phyloP scores from a whole-genome alignment of 2,113 vertebrate species.

The human region DNA sequence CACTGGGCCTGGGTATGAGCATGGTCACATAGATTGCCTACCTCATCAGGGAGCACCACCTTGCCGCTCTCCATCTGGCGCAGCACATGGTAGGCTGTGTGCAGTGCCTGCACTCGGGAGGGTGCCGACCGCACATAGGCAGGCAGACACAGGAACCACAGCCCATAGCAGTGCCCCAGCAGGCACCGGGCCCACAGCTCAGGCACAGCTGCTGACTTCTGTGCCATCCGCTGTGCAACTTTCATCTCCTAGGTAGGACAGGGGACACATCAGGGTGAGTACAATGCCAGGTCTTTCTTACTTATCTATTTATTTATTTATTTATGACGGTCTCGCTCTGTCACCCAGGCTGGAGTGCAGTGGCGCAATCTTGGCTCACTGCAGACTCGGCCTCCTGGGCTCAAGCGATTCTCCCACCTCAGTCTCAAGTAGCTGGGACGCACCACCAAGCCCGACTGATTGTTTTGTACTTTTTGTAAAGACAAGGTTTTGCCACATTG shows the following conservation, averaged over 20 bases:
- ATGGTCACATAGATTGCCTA: slow-evolving; percentile 50
- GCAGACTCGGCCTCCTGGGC: no score
- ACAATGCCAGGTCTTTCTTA: not conserved
- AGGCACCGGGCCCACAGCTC: slow-evolving; percentile 97
- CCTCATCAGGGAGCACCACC: slow-evolving; percentile 95
- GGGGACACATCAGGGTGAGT: not conserved
- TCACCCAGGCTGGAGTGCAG: no score
- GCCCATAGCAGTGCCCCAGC: slow-evolving; percentile 95
- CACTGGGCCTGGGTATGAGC: rapidly evolving
- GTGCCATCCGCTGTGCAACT: slow-evolving; percentile 92
- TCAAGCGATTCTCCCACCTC: no score
- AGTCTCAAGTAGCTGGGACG: no score
- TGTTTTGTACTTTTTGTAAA: no score
- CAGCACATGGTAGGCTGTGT: slow-evolving; percentile 93
- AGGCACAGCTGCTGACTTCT: slow-evolving; percentile 89
- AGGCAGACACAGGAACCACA: slow-evolving; percentile 97
- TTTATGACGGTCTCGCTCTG: no score
- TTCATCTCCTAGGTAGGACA: slow-evolving; percentile 91
- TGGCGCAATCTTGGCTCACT: no score
- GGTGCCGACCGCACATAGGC: slow-evolving; percentile 89
- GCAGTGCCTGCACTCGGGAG: slow-evolving; percentile 90
- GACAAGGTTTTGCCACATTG: no score
- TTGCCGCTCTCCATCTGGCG: slow-evolving; percentile 95
- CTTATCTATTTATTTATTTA: no score
- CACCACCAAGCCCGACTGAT: no score